Percentiles rank a stretch among this genome's conserved stretches.
Evolutionary conservation across 1,140 invertebrate genomes (phyloP).

Genomic region (Caenorhabditis remanei): DNA sequence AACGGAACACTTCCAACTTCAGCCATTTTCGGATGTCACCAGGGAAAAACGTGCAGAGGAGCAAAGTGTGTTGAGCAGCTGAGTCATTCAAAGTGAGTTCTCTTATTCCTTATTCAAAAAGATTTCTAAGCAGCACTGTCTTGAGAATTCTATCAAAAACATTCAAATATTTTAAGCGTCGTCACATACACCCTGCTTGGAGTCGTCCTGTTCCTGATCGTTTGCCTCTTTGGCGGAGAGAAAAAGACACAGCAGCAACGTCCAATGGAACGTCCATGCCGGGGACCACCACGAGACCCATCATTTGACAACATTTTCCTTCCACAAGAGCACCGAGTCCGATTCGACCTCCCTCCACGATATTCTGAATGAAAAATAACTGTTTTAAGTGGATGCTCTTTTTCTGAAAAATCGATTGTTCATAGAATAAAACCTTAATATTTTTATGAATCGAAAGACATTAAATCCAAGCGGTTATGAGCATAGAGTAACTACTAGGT

Average conservation of each 20-base stretch:
- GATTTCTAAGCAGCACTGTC: neutral
- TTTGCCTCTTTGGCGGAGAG: neutral
- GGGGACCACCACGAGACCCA: too few species aligned
- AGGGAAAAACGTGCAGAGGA: neutral
- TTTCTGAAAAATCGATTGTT: too few species aligned
- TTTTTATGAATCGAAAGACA: too few species aligned
- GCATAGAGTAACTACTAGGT: too few species aligned
- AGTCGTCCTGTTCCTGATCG: neutral
- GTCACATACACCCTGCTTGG: neutral
- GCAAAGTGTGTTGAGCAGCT: neutral
- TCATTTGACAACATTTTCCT: too few species aligned
- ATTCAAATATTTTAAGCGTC: neutral
- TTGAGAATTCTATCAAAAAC: neutral
- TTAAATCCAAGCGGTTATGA: too few species aligned
- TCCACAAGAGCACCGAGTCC: too few species aligned
- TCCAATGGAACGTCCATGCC: neutral
- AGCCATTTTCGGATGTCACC: neutral
- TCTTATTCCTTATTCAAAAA: neutral
- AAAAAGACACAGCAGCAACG: neutral
- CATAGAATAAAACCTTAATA: too few species aligned
- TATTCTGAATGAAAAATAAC: too few species aligned
- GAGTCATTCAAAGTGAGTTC: neutral
- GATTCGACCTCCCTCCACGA: too few species aligned
- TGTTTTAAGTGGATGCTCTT: too few species aligned
- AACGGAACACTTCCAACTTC: conserved; percentile 17